These are phyloP conservation scores for Prochilodus magdalenae DNA, from an alignment of 2,113 vertebrate species.

Conservation along the genomic window DNA sequence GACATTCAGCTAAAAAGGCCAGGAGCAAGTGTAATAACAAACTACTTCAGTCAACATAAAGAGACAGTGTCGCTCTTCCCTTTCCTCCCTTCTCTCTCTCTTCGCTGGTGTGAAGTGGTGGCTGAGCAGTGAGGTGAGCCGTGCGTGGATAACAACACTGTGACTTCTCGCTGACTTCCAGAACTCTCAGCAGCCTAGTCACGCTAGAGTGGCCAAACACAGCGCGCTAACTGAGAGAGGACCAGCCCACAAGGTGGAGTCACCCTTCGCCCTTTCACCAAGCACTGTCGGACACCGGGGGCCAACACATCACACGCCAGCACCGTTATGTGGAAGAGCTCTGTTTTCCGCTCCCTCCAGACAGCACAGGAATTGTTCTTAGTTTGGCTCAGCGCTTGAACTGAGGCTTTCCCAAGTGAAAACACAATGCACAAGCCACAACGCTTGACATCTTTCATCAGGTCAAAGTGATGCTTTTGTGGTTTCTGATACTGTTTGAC, in stretches of 20 bases:
- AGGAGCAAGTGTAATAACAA: background rate
- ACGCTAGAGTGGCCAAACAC: constrained; percentile 76
- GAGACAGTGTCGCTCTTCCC: background rate
- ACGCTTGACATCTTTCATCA: background rate
- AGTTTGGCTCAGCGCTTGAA: constrained; percentile 10
- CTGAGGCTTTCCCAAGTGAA: background rate
- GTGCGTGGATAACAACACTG: constrained; percentile 68
- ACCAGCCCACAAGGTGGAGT: constrained; percentile 33
- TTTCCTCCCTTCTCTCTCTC: background rate
- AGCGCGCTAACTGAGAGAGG: constrained; percentile 66
- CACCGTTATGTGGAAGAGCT: constrained; percentile 6
- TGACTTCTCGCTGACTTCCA: constrained; percentile 80
- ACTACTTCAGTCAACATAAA: background rate
- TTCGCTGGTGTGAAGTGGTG: background rate
- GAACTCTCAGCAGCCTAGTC: constrained; percentile 68
- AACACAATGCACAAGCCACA: background rate
- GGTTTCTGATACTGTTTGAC: background rate
- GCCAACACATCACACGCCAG: constrained; percentile 68
- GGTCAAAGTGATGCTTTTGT: background rate
- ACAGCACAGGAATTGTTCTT: constrained; percentile 21
- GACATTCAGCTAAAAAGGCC: background rate
- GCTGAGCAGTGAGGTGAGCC: constrained; percentile 67
- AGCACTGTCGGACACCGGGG: constrained; percentile 50
- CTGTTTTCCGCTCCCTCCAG: constrained; percentile 24
- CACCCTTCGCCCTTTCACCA: constrained; percentile 26